Evolutionary conservation across 2,888 invertebrate species (phyloP).

Genomic region (Octonoba sinensis): DNA sequence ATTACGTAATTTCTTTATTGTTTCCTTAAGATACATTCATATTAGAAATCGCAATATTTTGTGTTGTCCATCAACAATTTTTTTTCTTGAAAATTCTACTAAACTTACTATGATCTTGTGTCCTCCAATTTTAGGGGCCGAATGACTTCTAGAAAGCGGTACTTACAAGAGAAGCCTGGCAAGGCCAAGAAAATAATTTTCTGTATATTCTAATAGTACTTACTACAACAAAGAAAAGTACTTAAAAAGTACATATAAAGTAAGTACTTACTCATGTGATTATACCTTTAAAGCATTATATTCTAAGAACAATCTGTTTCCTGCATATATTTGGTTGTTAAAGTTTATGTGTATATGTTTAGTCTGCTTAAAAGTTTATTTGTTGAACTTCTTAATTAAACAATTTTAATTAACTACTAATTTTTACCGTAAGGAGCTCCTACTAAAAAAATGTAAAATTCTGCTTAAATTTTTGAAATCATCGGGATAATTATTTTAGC

Average conservation of each 20-base stretch:
- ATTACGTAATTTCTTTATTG: no score
- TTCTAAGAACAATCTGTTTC: no score
- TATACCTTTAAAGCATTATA: neutral
- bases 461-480: no score
- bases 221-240: constrained; percentile 6
- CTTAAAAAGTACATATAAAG: neutral
- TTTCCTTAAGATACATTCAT: neutral
- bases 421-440: no score
- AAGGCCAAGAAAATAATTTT: constrained; percentile 6
- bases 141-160: constrained; percentile 16
- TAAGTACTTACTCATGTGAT: constrained; percentile 19
- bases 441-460: no score
- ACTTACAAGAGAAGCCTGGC: constrained; percentile 36
- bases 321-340: no score
- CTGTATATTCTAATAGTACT: constrained; percentile 6
- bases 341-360: no score
- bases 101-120: constrained; percentile 40
- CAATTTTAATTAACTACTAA: no score
- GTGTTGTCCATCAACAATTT: neutral
- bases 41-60: neutral
- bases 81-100: neutral
- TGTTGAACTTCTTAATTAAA: no score
- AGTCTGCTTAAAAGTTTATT: no score
- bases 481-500: no score
- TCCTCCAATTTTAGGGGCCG: constrained; percentile 21